Evolutionary conservation across 2,113 vertebrate genomes (phyloP), one percentile per base, ranked within the genome.

Genomic region (Carassius gibelio): DNA sequence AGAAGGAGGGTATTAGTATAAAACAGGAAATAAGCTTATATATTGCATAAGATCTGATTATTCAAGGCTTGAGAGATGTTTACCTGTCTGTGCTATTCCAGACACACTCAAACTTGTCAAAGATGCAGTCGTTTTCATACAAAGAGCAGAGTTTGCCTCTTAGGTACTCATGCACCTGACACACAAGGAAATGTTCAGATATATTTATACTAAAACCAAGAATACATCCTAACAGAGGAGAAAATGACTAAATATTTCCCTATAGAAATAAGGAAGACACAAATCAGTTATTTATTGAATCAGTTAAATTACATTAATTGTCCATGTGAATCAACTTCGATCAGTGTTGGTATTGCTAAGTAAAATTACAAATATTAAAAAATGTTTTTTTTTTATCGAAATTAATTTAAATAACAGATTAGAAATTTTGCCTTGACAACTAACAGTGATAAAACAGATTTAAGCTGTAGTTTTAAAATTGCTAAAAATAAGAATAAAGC

Each of bases 81-180:
- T 87, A 94, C 94, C 93, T 95, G 91, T 95, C 94, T 34, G 93
- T 93, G 88, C 94, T 94, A 91, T 95, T 95, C 94, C 94, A 95
- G 23, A 94, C 94, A 78, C 94, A 95, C 87, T 95, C 94, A 87
- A 95, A 95, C 90, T 95, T 95, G 92, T 95, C 94, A 38, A 95
- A 95, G 90, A 95, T 95, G 88, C 94, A 95, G 91, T 95, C 94
- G 4, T 94, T 95, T 88, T 95, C 94, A 71, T 95, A 95, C 30
- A 95, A 92, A 10, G 94, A 94, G 72, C 94, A 95, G 86, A 95
- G 93, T 87, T 94, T 95, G 88, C 93, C 94, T 87, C 94, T 91
- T 30, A 95, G 91, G 83, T 95, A 95, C 75, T 95, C 94, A 30
- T 95, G 94, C 78, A 95, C 94, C 94, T 95, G 89, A 61, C 19